Evolutionary conservation across 2,797 vertebrate genomes (phyloP), one percentile per base, ranked within the genome.

Genomic region (Acestrorhynchus altus): DNA sequence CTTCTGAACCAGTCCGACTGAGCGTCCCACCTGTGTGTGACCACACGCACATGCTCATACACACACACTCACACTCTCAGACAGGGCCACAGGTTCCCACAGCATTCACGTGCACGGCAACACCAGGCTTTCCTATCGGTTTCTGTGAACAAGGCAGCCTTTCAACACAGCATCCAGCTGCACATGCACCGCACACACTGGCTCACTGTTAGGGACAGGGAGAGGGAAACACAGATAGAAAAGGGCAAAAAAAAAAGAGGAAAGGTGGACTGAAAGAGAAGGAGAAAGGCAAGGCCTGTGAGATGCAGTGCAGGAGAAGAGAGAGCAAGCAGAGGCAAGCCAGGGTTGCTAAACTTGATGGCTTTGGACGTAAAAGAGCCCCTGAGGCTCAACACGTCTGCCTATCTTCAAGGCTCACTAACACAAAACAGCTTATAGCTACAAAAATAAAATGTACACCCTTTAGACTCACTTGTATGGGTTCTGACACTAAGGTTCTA

Each of bases 101-200:
- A 87, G 85, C 91, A 90, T 91, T 89, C 90, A 90, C 89, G 66
- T 78, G 66, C 70, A 67, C 22, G 40, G 84, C 84, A 86, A 85
- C 75, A 68, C 86, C 90, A 89, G 88, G 88, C 90, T 92, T 87
- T 88, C 89, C 92, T 90, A 89, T 92, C 87, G 84, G 85, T 84
- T 89, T 66, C 85, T 83, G 86, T 88, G 89, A 91, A 94, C 93
- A 94, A 94, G 88, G 92, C 87, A 86, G 89, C 86, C 91, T 92
- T 94, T 94, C 87, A 94, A 89, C 20, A 63, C 76, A 80, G 80
- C 83, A 87, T 90, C 91, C 93, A 94, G 93, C 92, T 94, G 93
- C 93, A 92, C 87, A 5, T 85, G 85, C 84, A 78, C 80, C 81
- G 80, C 82, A 85, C 86, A 94, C 92, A 93, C 90, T 92, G 85